phyloP scores from a whole-genome alignment of 2,113 vertebrate species.

The Poicephalus gulielmi region DNA sequence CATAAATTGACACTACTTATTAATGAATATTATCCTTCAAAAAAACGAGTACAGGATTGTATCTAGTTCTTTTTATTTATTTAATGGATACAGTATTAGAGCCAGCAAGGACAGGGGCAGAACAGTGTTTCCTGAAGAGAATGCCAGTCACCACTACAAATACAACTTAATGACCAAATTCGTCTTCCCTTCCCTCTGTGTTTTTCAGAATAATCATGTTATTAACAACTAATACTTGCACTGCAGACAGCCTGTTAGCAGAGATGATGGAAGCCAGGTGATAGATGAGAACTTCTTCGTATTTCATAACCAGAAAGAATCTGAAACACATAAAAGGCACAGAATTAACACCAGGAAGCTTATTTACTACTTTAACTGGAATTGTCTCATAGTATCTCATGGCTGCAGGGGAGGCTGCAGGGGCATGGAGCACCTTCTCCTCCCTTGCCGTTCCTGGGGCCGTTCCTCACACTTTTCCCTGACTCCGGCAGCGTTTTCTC shows the following conservation, averaged over 20 bases:
- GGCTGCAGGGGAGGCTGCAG: background rate
- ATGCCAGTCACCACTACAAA: background rate
- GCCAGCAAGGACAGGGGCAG: background rate
- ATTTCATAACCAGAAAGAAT: background rate
- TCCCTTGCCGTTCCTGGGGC: background rate
- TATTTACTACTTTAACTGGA: no score
- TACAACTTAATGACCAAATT: fast-evolving
- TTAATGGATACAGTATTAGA: background rate
- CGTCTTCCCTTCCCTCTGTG: background rate
- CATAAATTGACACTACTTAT: background rate
- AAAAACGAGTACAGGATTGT: background rate
- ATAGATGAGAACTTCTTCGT: background rate
- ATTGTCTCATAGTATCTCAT: no score
- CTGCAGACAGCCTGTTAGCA: background rate
- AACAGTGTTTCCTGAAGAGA: background rate
- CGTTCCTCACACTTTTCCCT: background rate
- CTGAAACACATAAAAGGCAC: background rate
- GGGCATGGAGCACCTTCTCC: background rate
- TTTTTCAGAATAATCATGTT: background rate
- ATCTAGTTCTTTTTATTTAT: background rate
- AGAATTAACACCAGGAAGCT: background rate
- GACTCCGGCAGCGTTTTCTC: background rate
- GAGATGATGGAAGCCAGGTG: background rate
- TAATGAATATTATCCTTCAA: background rate
- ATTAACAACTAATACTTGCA: background rate